Evolutionary conservation across 2,797 vertebrate genomes (phyloP), one percentile per base, ranked within the genome.

Genomic region (Pterois miles): DNA sequence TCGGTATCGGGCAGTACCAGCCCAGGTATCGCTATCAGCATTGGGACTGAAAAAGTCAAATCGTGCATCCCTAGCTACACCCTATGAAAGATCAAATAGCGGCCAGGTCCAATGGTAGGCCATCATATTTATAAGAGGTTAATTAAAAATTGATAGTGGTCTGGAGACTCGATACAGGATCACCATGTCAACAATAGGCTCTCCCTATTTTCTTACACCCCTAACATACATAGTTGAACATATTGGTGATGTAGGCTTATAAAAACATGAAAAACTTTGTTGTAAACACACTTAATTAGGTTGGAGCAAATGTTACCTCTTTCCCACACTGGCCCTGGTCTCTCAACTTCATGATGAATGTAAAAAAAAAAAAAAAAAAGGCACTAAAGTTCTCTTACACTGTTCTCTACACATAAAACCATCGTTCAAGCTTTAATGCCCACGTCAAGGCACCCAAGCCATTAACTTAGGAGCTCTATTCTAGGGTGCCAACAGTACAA

Each of bases 251-350:
- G 40, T 33, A 18, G 13, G 16, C 60, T 48, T 56, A 14, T 16
- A 76, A 29, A 64, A 40, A 9, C 20, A 60, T 10, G n/a, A 60
- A 71, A 71, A 78, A 65, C 7, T 14, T 23, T 57, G 34, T 12
- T 52, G 29, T 56, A 64, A 40, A 78, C 36, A 63, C 27, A 50
- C 27, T 67, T 38, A 29, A 36, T 78, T 70, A 31, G 36, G 25
- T 52, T 56, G 29, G 62, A 76, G 80, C 80, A 89, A 92, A 92
- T 87, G 88, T 86, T 92, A 88, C 76, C 16, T 3, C 84, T 90
- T 93, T 92, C 90, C 92, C 91, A 90, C 86, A 84, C 74, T 80
- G 70, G 48, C 34, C 59, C 54, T 31, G 23, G 48, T 65, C 60
- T 78, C 43, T 80, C 74, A 74, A 78, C 53, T 76, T 77, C n/a